These are phyloP conservation scores for Coptodon bakossiorum DNA, from an alignment of 2,113 vertebrate species.

Conservation along the genomic window DNA sequence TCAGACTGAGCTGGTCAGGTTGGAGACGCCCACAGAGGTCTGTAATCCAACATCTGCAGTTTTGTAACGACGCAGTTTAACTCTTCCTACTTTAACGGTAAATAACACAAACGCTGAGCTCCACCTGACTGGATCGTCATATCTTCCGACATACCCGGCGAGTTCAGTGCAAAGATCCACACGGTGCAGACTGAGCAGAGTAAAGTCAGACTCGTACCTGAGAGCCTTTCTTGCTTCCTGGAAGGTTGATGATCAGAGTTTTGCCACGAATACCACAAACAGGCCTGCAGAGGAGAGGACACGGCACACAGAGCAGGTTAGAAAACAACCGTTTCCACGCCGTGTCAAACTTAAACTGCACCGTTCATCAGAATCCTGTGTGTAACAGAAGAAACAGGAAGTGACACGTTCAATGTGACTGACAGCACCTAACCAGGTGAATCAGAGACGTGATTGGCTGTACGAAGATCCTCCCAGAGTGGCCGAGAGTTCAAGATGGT, in stretches of 20 bases:
- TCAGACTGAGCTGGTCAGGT: neutral
- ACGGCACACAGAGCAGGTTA: neutral
- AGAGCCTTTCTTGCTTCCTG: conserved; percentile 99
- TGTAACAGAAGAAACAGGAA: neutral
- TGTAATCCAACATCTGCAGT: neutral
- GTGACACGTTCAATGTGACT: neutral
- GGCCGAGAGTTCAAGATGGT: neutral
- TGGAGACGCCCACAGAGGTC: neutral
- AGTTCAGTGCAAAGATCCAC: neutral
- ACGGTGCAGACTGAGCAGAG: neutral
- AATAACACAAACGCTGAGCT: neutral
- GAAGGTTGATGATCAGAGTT: conserved; percentile 98
- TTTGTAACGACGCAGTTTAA: rapidly evolving
- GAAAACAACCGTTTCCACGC: neutral
- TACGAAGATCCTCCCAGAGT: neutral
- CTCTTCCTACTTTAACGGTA: neutral
- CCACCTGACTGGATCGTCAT: neutral
- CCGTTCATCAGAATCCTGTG: neutral
- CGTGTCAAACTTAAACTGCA: neutral
- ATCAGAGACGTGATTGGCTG: neutral
- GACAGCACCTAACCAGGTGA: neutral
- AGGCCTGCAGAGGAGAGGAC: conserved; percentile 73
- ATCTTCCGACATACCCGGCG: rapidly evolving
- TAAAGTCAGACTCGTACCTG: conserved; percentile 76
- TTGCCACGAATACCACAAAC: conserved; percentile 99